Conservation (phyloP, 2,888 invertebrate genomes). For the Quadroppia sp. region DNA sequence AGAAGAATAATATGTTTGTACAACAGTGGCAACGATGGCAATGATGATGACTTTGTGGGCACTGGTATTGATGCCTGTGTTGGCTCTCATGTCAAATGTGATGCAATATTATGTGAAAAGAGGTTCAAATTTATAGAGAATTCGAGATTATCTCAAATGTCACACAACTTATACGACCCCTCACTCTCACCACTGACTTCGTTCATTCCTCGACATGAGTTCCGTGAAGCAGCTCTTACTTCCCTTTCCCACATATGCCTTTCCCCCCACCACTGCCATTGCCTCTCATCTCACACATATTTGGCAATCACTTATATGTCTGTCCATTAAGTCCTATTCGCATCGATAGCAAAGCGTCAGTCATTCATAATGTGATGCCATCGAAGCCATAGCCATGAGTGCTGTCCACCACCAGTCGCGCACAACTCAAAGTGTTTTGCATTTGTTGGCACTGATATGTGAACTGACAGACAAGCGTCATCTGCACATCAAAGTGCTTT, state of each 20-base stretch:
- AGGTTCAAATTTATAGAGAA: conserved; percentile 17
- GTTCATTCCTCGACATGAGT: not conserved
- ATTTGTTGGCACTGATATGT: conserved; percentile 6
- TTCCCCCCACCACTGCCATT: not conserved
- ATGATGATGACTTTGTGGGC: not conserved
- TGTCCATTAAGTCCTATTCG: conserved; percentile 24
- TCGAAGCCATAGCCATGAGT: not conserved
- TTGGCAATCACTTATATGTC: conserved; percentile 3
- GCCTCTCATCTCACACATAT: conserved; percentile 1
- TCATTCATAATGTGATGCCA: conserved; percentile 15
- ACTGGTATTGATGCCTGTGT: not conserved
- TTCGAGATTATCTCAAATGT: conserved; percentile 30
- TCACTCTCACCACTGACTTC: not conserved
- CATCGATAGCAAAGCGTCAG: conserved; percentile 22
- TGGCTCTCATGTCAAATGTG: conserved; percentile 3
- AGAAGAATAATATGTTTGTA: not conserved
- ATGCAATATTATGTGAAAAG: not conserved
- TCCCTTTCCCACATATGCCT: not conserved
- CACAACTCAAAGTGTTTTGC: conserved; percentile 20
- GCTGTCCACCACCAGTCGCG: conserved; percentile 33
- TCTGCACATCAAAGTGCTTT: conserved; percentile 31
- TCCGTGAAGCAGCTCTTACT: not conserved
- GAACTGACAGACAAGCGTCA: conserved; percentile 25
- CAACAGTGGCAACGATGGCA: not conserved
- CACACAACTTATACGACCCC: conserved; percentile 14